Evolutionary conservation across 2,113 vertebrate genomes (phyloP).

Genomic region (Passer montanus): DNA sequence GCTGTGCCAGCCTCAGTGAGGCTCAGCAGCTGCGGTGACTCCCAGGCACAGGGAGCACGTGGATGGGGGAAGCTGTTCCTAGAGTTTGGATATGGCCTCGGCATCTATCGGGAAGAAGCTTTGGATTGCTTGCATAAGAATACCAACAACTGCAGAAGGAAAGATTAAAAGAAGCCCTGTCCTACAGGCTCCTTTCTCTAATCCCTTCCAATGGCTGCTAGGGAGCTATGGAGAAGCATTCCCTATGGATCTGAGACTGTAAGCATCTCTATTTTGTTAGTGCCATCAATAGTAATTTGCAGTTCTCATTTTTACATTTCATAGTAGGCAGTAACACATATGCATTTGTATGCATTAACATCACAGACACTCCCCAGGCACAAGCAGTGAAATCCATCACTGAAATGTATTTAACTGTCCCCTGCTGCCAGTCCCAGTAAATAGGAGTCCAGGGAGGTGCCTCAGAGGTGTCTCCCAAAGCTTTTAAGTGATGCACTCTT

Average conservation of each 20-base stretch:
- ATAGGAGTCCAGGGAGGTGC: neutral
- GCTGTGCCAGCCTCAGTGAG: neutral
- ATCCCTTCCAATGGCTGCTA: neutral
- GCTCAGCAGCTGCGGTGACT: fast-evolving
- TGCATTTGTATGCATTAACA: neutral
- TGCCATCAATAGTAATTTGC: neutral
- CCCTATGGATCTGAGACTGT: neutral
- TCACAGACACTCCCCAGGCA: neutral
- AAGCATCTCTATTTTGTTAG: neutral
- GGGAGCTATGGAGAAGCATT: neutral
- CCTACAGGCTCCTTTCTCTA: neutral
- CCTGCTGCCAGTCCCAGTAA: neutral
- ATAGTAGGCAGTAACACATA: neutral
- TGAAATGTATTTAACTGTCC: neutral
- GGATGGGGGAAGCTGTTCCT: neutral
- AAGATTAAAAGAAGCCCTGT: neutral
- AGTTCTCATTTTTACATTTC: neutral
- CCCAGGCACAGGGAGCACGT: neutral
- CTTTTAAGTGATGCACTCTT: neutral
- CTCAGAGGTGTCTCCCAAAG: neutral
- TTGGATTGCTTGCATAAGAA: neutral
- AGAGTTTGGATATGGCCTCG: fast-evolving
- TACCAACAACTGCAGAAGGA: neutral
- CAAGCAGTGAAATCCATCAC: neutral
- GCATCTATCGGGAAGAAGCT: neutral